Evolutionary conservation across 2,797 vertebrate species (phyloP), one percentile per base, ranked within the genome.

Genomic region (Gallinago solitaria): DNA sequence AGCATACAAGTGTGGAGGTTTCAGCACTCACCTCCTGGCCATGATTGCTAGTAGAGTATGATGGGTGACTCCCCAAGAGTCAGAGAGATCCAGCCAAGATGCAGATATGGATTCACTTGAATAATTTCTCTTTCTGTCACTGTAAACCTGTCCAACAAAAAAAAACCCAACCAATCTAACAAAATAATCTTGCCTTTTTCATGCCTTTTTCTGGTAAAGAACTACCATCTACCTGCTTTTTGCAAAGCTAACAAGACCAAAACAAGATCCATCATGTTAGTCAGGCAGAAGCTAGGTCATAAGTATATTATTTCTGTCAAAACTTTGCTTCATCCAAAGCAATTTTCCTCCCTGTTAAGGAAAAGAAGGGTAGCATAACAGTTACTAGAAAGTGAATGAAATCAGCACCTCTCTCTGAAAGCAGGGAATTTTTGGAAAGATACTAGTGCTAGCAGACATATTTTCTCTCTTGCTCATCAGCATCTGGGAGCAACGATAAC

Each of bases 101-200:
- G 3, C 10, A 74, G 35, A 12, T 61, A 51, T 1, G 10, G 13
- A 50, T 39, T 8, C 0, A 3, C 6, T 18, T 32, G 11, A 1
- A 1, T 23, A 0, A 33, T 54, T 81, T 89, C 30, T 63, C 21
- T n/a, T 78, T 74, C 25, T 50, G 11, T 67, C 32, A 25, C 24
- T 32, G 10, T 47, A 24, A 87, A 59, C 5, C 16, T 59, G 17
- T 5, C 8, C 30, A 41, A 17, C 5, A 45, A 11, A 7, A 30
- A 14, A 23, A 39, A 18, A 10, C 30, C 16, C 35, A 71, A 53
- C 16, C 35, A 27, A 32, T 16, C 16, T 12, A 50, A 50, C 18
- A n/a, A 11, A 23, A 35, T 10, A 43, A 47, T 12, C 8, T 59
- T 74, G 5, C 47, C 4, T 28, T 48, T 80, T 82, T 74, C 7